Percentiles rank a stretch among this genome's conserved stretches.
Evolutionary conservation across 1,140 invertebrate genomes (phyloP).

Genomic region (Calliphora vicina): DNA sequence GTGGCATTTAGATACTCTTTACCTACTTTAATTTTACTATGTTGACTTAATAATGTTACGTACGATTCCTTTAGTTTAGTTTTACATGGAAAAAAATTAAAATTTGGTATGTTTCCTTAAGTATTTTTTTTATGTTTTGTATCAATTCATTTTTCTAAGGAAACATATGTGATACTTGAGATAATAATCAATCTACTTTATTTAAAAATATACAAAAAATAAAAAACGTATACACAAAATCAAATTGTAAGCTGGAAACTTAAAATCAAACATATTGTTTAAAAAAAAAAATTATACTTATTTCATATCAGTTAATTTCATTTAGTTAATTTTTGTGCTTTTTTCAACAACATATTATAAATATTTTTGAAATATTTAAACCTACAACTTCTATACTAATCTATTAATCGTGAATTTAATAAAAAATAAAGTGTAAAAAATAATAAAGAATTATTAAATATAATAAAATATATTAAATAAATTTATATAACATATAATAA

Average conservation of each 20-base stretch:
- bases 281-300: not conserved
- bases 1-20: slow-evolving; percentile 6
- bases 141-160: not conserved
- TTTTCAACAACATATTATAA: not conserved
- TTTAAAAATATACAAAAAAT: not conserved
- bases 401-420: slow-evolving; percentile 24
- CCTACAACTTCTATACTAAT: not conserved
- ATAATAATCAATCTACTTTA: slow-evolving; percentile 19
- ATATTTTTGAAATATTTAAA: slow-evolving; percentile 28
- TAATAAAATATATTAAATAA: slow-evolving; percentile 10
- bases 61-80: not conserved
- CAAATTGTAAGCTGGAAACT: slow-evolving; percentile 16
- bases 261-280: not conserved
- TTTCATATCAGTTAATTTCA: not conserved
- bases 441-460: slow-evolving; percentile 5
- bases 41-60: slow-evolving; percentile 7
- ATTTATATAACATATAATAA: slow-evolving; percentile 1
- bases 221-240: not conserved
- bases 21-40: not conserved
- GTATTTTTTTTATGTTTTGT: not conserved
- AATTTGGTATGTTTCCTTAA: slow-evolving; percentile 7
- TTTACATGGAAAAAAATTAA: not conserved
- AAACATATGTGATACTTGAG: slow-evolving; percentile 27
- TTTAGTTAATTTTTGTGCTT: not conserved
- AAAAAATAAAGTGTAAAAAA: slow-evolving; percentile 31